Percentiles rank a stretch among this genome's conserved stretches.
phyloP scores from a whole-genome alignment of 2,888 invertebrate species.

The Conus canariensis region DNA sequence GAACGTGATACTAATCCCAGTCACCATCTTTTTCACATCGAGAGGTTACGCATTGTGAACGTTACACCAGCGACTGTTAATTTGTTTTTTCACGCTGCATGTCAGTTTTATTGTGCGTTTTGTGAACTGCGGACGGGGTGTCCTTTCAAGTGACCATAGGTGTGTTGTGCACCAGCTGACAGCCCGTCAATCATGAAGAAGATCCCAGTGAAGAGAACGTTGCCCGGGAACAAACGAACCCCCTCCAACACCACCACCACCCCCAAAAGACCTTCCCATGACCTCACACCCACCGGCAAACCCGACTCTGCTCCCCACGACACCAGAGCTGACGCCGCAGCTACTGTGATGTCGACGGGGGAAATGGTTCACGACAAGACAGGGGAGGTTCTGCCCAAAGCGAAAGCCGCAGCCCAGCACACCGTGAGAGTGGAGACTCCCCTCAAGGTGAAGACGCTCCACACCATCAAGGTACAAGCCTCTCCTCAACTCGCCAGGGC shows the following conservation, averaged over 20 bases:
- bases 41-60: no score
- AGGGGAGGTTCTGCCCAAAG: neutral
- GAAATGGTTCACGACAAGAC: neutral
- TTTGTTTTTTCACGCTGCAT: no score
- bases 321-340: neutral
- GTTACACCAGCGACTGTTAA: no score
- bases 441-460: neutral
- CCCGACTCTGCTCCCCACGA: neutral
- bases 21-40: no score
- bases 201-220: slow-evolving; percentile 5
- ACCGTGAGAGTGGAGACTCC: neutral
- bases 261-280: neutral
- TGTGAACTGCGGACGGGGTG: no score
- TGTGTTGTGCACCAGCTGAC: no score
- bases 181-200: slow-evolving; percentile 1
- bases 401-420: neutral
- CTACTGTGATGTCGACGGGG: neutral
- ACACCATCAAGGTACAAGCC: neutral
- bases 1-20: no score
- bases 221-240: neutral
- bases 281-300: neutral
- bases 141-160: no score
- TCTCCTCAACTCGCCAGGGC: neutral
- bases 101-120: no score
- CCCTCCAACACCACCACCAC: neutral